These are phyloP conservation scores for Strix uralensis DNA, from an alignment of 2,113 vertebrate species.

Conservation along the genomic window DNA sequence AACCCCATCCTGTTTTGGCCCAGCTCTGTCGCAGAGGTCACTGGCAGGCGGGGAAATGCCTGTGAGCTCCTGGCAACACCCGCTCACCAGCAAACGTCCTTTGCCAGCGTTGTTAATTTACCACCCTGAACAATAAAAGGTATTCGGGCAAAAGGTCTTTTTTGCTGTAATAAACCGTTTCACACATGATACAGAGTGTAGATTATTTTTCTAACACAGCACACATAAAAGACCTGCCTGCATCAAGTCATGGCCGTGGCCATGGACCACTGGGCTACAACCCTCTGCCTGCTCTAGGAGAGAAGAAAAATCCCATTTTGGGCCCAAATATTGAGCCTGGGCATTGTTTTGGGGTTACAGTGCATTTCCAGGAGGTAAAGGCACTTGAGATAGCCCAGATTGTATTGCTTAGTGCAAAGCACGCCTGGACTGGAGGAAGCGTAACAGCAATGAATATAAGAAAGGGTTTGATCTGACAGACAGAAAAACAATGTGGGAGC, in stretches of 20 bases:
- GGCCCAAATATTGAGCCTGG: neutral
- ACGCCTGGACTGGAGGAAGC: neutral
- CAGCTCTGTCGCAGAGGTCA: neutral
- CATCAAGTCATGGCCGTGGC: neutral
- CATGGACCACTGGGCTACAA: too few relatives aligned
- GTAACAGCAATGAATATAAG: neutral
- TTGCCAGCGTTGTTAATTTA: neutral
- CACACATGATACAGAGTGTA: neutral
- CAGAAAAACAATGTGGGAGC: accelerated
- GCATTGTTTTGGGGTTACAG: neutral
- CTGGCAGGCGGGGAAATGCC: neutral
- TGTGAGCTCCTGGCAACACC: neutral
- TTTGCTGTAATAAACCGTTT: neutral
- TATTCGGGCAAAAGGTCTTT: neutral
- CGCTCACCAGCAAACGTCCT: neutral
- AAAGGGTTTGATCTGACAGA: neutral
- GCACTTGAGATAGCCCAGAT: neutral
- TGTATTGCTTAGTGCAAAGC: neutral
- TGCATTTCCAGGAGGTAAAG: neutral
- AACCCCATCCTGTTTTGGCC: neutral
- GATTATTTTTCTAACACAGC: neutral
- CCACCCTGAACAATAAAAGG: neutral
- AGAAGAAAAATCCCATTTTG: neutral
- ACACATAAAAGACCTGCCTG: neutral
- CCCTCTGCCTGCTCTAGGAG: neutral